A percentile compares a stretch with the other conserved stretches of the same genome.
Evolutionary conservation across 2,888 invertebrate genomes (phyloP).

Genomic region (Hyppa rectilinea): DNA sequence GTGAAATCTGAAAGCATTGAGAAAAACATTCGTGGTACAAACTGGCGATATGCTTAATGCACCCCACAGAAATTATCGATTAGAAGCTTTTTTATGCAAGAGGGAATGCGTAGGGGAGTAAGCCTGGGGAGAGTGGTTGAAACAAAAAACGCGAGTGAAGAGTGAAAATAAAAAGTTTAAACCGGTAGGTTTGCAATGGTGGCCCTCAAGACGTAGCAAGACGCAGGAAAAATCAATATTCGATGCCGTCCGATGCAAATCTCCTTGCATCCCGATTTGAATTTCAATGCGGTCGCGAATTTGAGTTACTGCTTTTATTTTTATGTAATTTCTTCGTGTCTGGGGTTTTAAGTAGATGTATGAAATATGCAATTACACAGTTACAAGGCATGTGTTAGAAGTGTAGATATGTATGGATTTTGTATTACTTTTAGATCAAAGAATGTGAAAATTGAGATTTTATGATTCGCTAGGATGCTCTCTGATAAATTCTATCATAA

Average conservation of each 20-base stretch:
- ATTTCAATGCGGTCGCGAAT: constrained; percentile 86
- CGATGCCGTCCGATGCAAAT: constrained; percentile 89
- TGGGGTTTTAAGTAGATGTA: constrained; percentile 56
- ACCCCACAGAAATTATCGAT: constrained; percentile 91
- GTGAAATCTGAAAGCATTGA: constrained; percentile 88
- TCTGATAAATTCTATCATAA: constrained; percentile 5
- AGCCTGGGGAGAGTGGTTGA: constrained; percentile 88
- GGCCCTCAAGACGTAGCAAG: constrained; percentile 88
- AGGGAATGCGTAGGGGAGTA: constrained; percentile 88
- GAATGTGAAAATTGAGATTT: not conserved
- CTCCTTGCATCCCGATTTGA: constrained; percentile 87
- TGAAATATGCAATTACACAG: constrained; percentile 22
- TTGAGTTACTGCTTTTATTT: constrained; percentile 81
- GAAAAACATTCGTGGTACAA: constrained; percentile 87
- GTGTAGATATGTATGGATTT: not conserved
- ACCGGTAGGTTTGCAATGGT: constrained; percentile 88
- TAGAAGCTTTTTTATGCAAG: constrained; percentile 91
- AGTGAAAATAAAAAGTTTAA: constrained; percentile 91
- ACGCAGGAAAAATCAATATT: constrained; percentile 88
- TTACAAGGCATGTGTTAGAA: not conserved
- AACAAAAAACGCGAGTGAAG: constrained; percentile 90
- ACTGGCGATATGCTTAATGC: constrained; percentile 90
- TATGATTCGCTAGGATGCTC: not conserved
- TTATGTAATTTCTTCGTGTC: constrained; percentile 73
- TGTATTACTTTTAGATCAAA: not conserved